Evolutionary conservation across 2,888 invertebrate genomes (phyloP), one percentile per base, ranked within the genome.

Genomic region (Blomia tropicalis): DNA sequence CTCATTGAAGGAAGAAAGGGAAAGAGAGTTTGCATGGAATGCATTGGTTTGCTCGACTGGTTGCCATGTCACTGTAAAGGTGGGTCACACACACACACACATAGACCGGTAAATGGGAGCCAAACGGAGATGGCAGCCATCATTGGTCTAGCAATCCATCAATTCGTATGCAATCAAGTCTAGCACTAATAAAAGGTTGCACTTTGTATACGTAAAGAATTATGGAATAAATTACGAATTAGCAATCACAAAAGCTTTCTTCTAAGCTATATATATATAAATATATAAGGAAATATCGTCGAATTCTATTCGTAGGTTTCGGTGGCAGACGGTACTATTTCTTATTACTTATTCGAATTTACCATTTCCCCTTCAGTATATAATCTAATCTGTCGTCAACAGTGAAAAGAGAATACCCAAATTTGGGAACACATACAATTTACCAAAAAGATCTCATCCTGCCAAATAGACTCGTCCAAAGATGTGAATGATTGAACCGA

Each of bases 221-320:
- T 7, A 22, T 19, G 7, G 51, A 47, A 47, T 47, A 47, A 47
- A 47, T 47, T 47, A 47, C 7, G 51, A 47, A 47, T 47, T 47
- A 47, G n/a, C 51, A 47, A 47, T 47, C 51, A 47, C 51, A 47
- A 47, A 47, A 19, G 51, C 51, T n/a, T n/a, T n/a, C n/a, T n/a
- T n/a, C n/a, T n/a, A n/a, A n/a, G n/a, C n/a, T n/a, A n/a, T n/a
- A n/a, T n/a, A n/a, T n/a, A n/a, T n/a, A n/a, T n/a, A n/a, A n/a
- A n/a, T n/a, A 27, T 19, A 47, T 11, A 11, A n/a, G 51, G 51
- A 47, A 47, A n/a, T 11, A 47, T n/a, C n/a, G n/a, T n/a, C n/a
- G n/a, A n/a, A n/a, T n/a, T 47, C 51, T 47, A 47, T 47, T 47
- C 27, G 23, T n/a, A n/a, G n/a, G n/a, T n/a, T n/a, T n/a, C n/a